Conservation (phyloP, 2,888 invertebrate genomes). For the Iphiclides podalirius region DNA sequence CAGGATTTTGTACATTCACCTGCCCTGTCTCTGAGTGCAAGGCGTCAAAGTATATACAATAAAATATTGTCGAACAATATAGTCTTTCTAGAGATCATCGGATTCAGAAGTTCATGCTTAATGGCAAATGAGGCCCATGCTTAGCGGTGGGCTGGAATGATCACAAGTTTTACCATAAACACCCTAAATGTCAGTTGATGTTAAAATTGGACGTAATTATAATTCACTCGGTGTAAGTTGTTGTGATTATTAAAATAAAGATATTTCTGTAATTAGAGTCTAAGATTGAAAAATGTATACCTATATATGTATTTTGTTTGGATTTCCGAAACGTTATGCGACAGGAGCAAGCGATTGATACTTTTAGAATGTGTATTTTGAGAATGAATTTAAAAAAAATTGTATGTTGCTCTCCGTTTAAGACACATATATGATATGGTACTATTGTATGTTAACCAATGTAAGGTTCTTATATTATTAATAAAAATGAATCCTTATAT, state of each 20-base stretch:
- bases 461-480: too few relatives aligned
- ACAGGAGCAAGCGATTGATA: neutral
- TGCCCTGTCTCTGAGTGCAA: too few relatives aligned
- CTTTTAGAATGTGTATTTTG: neutral
- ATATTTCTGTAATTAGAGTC: neutral
- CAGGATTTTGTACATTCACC: too few relatives aligned
- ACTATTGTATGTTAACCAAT: neutral
- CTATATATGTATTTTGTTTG: neutral
- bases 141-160: too few relatives aligned
- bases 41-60: too few relatives aligned
- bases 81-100: too few relatives aligned
- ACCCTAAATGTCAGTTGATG: neutral
- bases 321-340: neutral
- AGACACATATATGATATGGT: neutral
- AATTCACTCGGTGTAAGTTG: constrained; percentile 26
- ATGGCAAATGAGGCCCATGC: too few relatives aligned
- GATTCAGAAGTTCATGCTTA: too few relatives aligned
- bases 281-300: neutral
- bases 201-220: constrained; percentile 1
- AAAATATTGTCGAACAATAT: too few relatives aligned
- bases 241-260: constrained; percentile 35
- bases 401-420: neutral
- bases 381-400: neutral
- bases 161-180: too few relatives aligned
- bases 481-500: too few relatives aligned